These are phyloP conservation scores for Dyspetes luteomarginatus DNA, from an alignment of 2,888 invertebrate species.

Conservation along the genomic window DNA sequence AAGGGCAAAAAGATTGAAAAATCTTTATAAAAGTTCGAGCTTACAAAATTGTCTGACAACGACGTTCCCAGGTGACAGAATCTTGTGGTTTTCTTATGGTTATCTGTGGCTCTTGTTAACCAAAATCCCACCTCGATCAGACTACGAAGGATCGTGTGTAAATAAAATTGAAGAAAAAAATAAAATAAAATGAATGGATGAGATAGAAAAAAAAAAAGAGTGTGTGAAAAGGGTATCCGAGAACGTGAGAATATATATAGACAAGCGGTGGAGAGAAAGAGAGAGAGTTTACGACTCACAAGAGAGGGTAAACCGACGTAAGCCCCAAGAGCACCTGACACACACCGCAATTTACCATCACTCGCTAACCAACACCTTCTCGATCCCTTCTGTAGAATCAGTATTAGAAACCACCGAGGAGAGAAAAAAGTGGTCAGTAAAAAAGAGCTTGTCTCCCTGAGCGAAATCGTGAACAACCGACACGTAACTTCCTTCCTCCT, in stretches of 20 bases:
- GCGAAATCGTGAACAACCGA: constrained; percentile 18
- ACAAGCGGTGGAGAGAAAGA: not conserved
- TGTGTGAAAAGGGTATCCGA: constrained; percentile 1
- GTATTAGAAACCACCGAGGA: constrained; percentile 9
- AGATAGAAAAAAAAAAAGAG: constrained; percentile 7
- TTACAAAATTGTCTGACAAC: not conserved
- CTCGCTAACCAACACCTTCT: constrained; percentile 39
- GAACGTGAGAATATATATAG: constrained; percentile 25
- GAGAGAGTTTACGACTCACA: not conserved
- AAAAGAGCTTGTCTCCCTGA: not conserved
- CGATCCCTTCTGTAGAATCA: constrained; percentile 2
- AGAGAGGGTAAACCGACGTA: not conserved
- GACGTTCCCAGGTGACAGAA: not conserved
- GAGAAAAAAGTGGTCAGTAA: constrained; percentile 1
- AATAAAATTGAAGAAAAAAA: constrained; percentile 15
- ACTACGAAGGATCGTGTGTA: not conserved
- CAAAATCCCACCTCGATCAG: not conserved
- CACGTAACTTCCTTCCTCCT: constrained; percentile 12
- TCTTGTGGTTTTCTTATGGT: not conserved
- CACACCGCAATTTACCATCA: not conserved
- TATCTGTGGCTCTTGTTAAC: not conserved
- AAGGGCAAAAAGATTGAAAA: too few species aligned
- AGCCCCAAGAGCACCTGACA: constrained; percentile 13
- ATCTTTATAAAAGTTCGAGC: not conserved
- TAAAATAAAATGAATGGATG: not conserved